These are phyloP conservation scores for Carcina quercana DNA, from an alignment of 2,888 invertebrate genomes.

Conservation along the genomic window DNA sequence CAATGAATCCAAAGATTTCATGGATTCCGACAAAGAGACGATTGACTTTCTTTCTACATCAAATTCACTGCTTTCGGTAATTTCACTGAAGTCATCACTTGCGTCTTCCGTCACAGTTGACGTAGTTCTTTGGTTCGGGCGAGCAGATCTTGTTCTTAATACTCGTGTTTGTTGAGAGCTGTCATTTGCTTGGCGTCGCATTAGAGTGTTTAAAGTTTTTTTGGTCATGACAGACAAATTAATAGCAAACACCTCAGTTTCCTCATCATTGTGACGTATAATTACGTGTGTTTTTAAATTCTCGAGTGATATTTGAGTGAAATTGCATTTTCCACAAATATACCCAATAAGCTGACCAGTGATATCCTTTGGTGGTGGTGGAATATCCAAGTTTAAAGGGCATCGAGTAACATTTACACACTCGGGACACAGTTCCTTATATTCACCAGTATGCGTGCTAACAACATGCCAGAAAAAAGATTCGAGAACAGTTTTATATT, in stretches of 20 bases:
- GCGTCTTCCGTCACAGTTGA: too few species aligned
- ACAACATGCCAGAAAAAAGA: slow-evolving; percentile 82
- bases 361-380: slow-evolving; percentile 49
- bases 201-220: slow-evolving; percentile 28
- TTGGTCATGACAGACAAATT: slow-evolving; percentile 47
- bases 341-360: slow-evolving; percentile 70
- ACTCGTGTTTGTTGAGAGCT: slow-evolving; percentile 20
- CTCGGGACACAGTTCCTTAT: slow-evolving; percentile 76
- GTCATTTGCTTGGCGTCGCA: slow-evolving; percentile 17
- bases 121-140: slow-evolving; percentile 29
- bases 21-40: too few species aligned
- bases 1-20: too few species aligned
- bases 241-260: slow-evolving; percentile 59
- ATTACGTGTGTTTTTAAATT: slow-evolving; percentile 78
- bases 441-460: slow-evolving; percentile 85
- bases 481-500: slow-evolving; percentile 37
- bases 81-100: slow-evolving; percentile 30
- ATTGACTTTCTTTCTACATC: too few species aligned
- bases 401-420: slow-evolving; percentile 62
- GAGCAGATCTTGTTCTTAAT: slow-evolving; percentile 39
- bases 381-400: slow-evolving; percentile 50
- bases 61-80: slow-evolving; percentile 20
- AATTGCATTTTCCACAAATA: slow-evolving; percentile 83
- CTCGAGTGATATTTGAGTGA: slow-evolving; percentile 76
- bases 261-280: slow-evolving; percentile 64